A percentile compares a stretch with the other conserved stretches of the same genome.
phyloP scores from a whole-genome alignment of 2,888 invertebrate species.

The Tetropium fuscum region DNA sequence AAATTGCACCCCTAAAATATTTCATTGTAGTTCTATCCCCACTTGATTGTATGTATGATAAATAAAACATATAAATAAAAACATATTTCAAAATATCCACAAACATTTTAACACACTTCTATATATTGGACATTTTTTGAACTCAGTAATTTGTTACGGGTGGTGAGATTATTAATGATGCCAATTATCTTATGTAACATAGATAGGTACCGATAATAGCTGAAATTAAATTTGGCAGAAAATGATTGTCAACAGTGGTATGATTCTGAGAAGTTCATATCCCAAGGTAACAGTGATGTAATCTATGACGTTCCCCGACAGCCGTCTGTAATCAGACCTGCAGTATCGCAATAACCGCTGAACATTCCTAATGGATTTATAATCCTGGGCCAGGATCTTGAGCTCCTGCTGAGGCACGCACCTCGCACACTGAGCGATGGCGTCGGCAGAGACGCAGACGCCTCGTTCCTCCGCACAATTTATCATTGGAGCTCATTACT shows the following conservation, averaged over 20 bases:
- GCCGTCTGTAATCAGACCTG: constrained; percentile 53
- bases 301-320: constrained; percentile 53
- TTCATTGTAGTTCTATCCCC: no score
- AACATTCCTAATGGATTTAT: constrained; percentile 62
- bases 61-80: no score
- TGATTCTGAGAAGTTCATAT: constrained; percentile 56
- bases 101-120: no score
- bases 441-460: constrained; percentile 64
- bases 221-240: constrained; percentile 53
- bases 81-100: no score
- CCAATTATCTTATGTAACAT: constrained; percentile 43
- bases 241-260: constrained; percentile 51
- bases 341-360: constrained; percentile 58
- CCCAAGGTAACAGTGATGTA: constrained; percentile 63
- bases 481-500: constrained; percentile 69
- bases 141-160: no score
- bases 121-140: no score
- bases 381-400: constrained; percentile 54
- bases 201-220: constrained; percentile 52
- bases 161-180: constrained; percentile 21
- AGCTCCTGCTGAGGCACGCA: constrained; percentile 50
- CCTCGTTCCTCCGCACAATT: constrained; percentile 65
- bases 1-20: no score
- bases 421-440: constrained; percentile 55
- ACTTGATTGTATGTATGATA: no score